Conservation (phyloP, 2,113 vertebrate genomes). For the Aspidoscelis tigris region DNA sequence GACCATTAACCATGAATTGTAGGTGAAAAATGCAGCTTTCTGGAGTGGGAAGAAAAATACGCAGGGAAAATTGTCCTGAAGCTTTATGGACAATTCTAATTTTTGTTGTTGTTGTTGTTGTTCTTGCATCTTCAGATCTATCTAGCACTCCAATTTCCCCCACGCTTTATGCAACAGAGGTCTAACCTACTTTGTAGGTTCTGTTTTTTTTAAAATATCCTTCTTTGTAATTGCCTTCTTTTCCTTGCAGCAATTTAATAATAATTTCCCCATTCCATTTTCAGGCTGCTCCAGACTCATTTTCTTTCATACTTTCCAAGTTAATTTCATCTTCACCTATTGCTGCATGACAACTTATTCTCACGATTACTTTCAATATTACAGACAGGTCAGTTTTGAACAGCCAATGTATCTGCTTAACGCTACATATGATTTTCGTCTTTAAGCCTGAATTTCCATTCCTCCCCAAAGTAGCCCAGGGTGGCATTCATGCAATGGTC, state of each 20-base stretch:
- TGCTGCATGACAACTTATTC: not conserved
- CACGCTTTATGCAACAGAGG: not conserved
- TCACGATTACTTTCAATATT: slow-evolving; percentile 11
- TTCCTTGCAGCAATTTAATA: not conserved
- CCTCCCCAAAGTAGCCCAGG: not conserved
- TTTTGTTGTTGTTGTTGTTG: not conserved
- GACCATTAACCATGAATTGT: not conserved
- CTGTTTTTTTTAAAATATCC: not conserved
- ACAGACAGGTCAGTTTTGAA: not conserved
- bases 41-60: not conserved
- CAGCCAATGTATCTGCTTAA: not conserved
- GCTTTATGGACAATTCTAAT: not conserved
- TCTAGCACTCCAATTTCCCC: not conserved
- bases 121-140: not conserved
- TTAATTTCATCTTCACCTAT: not conserved
- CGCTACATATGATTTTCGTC: not conserved
- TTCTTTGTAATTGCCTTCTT: not conserved
- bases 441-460: not conserved
- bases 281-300: not conserved
- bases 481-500: not conserved
- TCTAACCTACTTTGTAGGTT: not conserved
- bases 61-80: not conserved
- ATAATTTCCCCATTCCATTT: not conserved
- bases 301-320: not conserved
- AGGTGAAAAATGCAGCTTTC: not conserved